These are phyloP conservation scores for Zaprionus capensis DNA, from an alignment of 1,140 invertebrate genomes.

Conservation along the genomic window DNA sequence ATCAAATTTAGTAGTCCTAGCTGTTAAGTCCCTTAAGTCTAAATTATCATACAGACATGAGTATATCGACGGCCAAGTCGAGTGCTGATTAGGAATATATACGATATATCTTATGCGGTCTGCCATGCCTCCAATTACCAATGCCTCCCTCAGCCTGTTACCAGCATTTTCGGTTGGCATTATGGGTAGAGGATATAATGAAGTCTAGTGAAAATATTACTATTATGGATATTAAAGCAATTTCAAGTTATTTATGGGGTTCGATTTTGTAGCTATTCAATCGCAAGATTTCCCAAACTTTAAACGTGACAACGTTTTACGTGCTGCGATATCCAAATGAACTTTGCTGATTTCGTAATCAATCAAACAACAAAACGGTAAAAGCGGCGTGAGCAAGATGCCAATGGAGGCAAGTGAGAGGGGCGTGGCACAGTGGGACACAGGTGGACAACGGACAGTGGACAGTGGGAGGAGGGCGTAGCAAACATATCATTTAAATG, in stretches of 20 bases:
- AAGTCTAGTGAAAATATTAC: neutral
- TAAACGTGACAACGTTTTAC: constrained; percentile 23
- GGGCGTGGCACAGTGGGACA: neutral
- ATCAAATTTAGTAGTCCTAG: too few relatives aligned
- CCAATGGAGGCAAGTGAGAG: constrained; percentile 21
- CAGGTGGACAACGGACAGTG: neutral
- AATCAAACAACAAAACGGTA: constrained; percentile 53
- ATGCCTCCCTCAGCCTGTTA: neutral
- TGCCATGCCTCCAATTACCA: neutral
- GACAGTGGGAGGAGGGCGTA: constrained; percentile 5
- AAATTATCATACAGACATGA: too few relatives aligned
- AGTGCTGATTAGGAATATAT: neutral
- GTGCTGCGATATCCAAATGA: constrained; percentile 35
- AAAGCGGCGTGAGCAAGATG: constrained; percentile 44
- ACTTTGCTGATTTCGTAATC: constrained; percentile 35
- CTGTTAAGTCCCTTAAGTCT: too few relatives aligned
- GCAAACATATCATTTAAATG: constrained; percentile 58
- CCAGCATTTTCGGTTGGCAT: neutral
- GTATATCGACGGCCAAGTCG: too few relatives aligned
- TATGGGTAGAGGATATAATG: too few relatives aligned
- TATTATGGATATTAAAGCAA: neutral
- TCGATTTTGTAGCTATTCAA: neutral
- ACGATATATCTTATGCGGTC: neutral
- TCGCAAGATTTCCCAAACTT: neutral
- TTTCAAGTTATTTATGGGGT: neutral